These are phyloP conservation scores for Isotomurus palustris DNA, from an alignment of 2,888 invertebrate genomes.

Conservation along the genomic window DNA sequence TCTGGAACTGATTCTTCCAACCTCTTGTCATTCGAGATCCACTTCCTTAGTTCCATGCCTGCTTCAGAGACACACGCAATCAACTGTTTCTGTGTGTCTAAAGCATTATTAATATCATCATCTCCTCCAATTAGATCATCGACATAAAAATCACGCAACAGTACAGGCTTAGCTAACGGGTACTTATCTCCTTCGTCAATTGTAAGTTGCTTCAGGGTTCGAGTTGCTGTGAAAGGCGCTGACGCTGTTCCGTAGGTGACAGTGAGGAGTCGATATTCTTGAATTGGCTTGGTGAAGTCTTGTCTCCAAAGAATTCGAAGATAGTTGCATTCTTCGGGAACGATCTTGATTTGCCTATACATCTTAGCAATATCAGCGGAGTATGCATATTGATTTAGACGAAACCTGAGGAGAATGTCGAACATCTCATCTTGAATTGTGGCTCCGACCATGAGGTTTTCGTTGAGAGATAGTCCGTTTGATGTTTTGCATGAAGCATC, in stretches of 20 bases:
- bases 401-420: slow-evolving; percentile 45
- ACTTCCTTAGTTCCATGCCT: slow-evolving; percentile 20
- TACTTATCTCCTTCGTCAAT: slow-evolving; percentile 32
- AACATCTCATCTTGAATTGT: slow-evolving; percentile 44
- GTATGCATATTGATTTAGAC: slow-evolving; percentile 42
- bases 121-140: slow-evolving; percentile 39
- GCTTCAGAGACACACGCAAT: neutral
- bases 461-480: slow-evolving; percentile 45
- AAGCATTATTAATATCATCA: neutral
- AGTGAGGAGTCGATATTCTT: slow-evolving; percentile 37
- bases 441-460: slow-evolving; percentile 45
- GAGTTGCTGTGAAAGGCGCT: slow-evolving; percentile 41
- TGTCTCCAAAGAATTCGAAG: slow-evolving; percentile 49
- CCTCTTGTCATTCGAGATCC: slow-evolving; percentile 9
- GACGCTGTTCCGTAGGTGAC: slow-evolving; percentile 48
- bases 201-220: slow-evolving; percentile 43
- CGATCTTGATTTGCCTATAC: slow-evolving; percentile 48
- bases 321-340: slow-evolving; percentile 44
- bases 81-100: slow-evolving; percentile 2
- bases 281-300: slow-evolving; percentile 30
- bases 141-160: slow-evolving; percentile 46
- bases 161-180: slow-evolving; percentile 24
- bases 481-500: slow-evolving; percentile 46
- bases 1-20: slow-evolving; percentile 15
- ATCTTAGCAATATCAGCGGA: slow-evolving; percentile 49